Evolutionary conservation across 2,888 invertebrate species (phyloP).

Genomic region (Antheraea yamamai): DNA sequence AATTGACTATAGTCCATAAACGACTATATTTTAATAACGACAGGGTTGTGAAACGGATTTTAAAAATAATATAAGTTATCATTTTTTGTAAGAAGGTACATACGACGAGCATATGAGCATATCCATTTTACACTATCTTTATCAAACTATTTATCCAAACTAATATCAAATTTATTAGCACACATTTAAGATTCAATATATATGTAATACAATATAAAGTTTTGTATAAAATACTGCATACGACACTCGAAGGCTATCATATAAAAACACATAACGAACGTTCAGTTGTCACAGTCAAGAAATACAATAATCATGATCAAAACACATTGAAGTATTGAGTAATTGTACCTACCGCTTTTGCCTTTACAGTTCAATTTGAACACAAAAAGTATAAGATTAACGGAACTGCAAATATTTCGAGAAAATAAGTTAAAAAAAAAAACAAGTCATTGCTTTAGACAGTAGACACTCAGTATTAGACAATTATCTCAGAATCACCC

Average conservation of each 20-base stretch:
- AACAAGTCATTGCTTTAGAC: neutral
- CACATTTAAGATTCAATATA: neutral
- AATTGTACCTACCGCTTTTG: constrained; percentile 64
- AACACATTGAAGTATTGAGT: constrained; percentile 59
- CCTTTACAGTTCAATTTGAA: constrained; percentile 49
- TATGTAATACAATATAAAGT: neutral
- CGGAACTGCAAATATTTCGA: constrained; percentile 36
- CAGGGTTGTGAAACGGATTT: too few relatives aligned
- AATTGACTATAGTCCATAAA: neutral
- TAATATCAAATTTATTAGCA: neutral
- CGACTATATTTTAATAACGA: too few relatives aligned
- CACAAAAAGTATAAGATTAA: constrained; percentile 56
- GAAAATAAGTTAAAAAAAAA: neutral
- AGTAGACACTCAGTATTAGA: neutral
- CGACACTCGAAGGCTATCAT: constrained; percentile 38
- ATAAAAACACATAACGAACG: constrained; percentile 61
- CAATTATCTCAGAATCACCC: neutral
- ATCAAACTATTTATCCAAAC: neutral
- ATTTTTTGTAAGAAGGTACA: neutral
- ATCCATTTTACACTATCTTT: neutral
- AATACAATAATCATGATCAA: constrained; percentile 76
- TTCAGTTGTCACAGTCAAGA: constrained; percentile 50
- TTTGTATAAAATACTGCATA: neutral
- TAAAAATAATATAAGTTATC: neutral
- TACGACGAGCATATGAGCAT: neutral